These are phyloP conservation scores for Drosophila prolongata DNA, from an alignment of 2,888 invertebrate genomes.

Conservation along the genomic window DNA sequence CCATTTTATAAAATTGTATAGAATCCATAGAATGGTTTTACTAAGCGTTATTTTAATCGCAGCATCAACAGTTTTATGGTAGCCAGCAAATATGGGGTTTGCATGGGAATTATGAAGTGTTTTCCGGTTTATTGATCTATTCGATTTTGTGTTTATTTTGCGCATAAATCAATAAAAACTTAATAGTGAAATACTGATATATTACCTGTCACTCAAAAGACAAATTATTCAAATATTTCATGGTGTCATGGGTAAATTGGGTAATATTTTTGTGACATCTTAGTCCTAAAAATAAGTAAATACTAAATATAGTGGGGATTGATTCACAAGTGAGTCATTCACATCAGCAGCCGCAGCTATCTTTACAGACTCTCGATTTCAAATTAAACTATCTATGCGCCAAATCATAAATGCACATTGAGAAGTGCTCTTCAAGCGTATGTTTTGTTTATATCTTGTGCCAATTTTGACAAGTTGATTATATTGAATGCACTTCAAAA, in stretches of 20 bases:
- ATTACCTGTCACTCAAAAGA: neutral
- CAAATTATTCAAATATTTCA: slow-evolving; percentile 18
- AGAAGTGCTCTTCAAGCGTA: neutral
- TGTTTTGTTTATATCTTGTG: slow-evolving; percentile 20
- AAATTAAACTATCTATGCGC: slow-evolving; percentile 3
- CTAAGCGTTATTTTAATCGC: slow-evolving; percentile 28
- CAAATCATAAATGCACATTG: slow-evolving; percentile 2
- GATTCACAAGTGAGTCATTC: slow-evolving; percentile 19
- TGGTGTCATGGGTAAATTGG: slow-evolving; percentile 1
- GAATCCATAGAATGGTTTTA: slow-evolving; percentile 10
- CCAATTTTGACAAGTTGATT: slow-evolving; percentile 42
- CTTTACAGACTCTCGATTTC: slow-evolving; percentile 11
- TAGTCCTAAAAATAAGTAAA: slow-evolving; percentile 20
- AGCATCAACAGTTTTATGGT: slow-evolving; percentile 36
- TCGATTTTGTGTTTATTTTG: slow-evolving; percentile 5
- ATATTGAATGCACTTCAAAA: slow-evolving; percentile 10
- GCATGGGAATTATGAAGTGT: slow-evolving; percentile 23
- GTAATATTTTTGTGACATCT: slow-evolving; percentile 14
- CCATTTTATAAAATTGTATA: slow-evolving; percentile 32
- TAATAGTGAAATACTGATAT: neutral
- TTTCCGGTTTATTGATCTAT: slow-evolving; percentile 12
- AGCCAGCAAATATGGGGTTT: slow-evolving; percentile 20
- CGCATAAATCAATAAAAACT: slow-evolving; percentile 1
- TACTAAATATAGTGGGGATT: neutral
- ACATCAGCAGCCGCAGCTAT: slow-evolving; percentile 1